phyloP scores from a whole-genome alignment of 2,797 vertebrate species.

The Labeo calbasu region DNA sequence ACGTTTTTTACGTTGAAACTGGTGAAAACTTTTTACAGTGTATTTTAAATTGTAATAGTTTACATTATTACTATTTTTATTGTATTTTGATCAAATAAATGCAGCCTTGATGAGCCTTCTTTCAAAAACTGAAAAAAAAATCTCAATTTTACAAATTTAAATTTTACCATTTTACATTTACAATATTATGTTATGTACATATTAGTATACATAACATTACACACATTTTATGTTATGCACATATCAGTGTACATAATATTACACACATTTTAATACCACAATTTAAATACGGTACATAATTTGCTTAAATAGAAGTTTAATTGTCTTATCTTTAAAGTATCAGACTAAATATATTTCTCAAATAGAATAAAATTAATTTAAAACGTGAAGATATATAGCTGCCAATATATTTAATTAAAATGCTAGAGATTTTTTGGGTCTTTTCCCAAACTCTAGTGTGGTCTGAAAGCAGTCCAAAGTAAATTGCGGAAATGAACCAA shows the following conservation, averaged over 20 bases:
- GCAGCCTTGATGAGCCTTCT: too few relatives aligned
- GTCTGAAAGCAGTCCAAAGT: background rate
- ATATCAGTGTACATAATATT: background rate
- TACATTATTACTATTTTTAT: background rate
- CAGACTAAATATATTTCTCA: background rate
- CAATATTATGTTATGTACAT: too few relatives aligned
- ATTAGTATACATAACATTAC: background rate
- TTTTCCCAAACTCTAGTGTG: background rate
- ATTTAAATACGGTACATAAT: background rate
- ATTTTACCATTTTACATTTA: too few relatives aligned
- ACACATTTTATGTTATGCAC: background rate
- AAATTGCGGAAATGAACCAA: background rate
- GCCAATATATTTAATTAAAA: background rate
- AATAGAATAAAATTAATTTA: too few relatives aligned
- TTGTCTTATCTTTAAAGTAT: background rate
- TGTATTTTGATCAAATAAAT: too few relatives aligned
- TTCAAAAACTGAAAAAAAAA: too few relatives aligned
- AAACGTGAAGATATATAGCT: background rate
- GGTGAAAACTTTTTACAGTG: too few relatives aligned
- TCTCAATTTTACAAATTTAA: too few relatives aligned
- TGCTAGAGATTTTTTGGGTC: background rate
- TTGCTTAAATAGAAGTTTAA: background rate
- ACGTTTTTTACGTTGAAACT: too few relatives aligned
- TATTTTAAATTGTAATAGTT: too few relatives aligned
- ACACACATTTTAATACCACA: background rate